These are phyloP conservation scores for Pitta sordida DNA, from an alignment of 2,113 vertebrate genomes.

Conservation along the genomic window DNA sequence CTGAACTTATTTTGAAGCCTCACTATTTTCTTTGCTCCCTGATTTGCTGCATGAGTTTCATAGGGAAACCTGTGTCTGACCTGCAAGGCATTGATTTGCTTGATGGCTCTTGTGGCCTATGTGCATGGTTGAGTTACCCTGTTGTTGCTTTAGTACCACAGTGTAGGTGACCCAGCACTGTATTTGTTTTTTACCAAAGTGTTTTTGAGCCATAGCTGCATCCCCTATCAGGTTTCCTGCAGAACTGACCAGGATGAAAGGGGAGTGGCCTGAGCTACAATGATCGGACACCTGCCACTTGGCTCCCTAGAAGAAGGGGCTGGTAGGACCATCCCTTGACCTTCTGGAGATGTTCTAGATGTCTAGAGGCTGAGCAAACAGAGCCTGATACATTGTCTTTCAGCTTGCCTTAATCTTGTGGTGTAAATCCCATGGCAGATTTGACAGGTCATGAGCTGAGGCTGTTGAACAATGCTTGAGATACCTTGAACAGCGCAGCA, in stretches of 20 bases:
- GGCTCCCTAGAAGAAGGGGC: background rate
- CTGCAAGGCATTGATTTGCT: background rate
- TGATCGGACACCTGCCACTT: accelerated
- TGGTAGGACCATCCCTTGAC: background rate
- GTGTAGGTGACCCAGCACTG: background rate
- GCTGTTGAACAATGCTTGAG: background rate
- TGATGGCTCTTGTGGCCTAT: background rate
- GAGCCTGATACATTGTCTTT: background rate
- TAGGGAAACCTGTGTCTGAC: background rate
- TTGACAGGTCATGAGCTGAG: background rate
- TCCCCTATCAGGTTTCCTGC: background rate
- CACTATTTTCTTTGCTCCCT: background rate
- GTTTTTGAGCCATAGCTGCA: background rate
- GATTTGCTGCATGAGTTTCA: background rate
- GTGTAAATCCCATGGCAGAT: background rate
- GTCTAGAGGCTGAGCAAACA: background rate
- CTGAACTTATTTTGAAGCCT: background rate
- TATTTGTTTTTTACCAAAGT: background rate
- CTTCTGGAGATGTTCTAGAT: background rate
- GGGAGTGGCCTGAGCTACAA: background rate
- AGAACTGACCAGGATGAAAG: background rate
- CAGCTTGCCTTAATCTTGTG: background rate
- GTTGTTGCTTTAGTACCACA: background rate
- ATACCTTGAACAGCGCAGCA: background rate
- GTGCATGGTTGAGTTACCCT: accelerated